Evolutionary conservation across 2,797 vertebrate species (phyloP), one percentile per base, ranked within the genome.

Genomic region (Girardinus metallicus): DNA sequence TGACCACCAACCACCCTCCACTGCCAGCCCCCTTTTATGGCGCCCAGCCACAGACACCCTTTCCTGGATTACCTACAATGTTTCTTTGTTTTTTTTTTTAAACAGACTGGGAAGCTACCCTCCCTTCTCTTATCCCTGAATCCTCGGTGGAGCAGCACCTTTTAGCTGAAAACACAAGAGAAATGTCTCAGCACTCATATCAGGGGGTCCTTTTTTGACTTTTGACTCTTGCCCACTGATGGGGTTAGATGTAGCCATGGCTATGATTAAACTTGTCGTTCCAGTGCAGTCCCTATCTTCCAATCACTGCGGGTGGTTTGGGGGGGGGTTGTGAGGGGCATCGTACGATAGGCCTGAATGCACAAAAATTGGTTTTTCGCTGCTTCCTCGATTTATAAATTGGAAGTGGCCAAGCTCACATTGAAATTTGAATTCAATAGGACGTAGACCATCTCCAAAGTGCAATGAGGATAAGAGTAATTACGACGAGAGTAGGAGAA

Each of bases 251-350:
- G 85, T 89, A 82, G 74, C 88, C 47, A 72, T 66, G 80, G 93
- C 91, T 91, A 90, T 93, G 92, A 94, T 93, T 92, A 93, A 92
- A 93, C 90, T 93, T 91, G 91, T 93, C 91, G 60, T 91, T 90
- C 87, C 90, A 80, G 83, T 68, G 87, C 86, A 87, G 66, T 86
- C 89, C 85, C 88, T 86, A 91, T 92, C 89, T 87, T 86, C 89
- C 88, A 88, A 91, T 91, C 91, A 86, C 9, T 18, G 81, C 73
- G 55, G 34, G 82, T 71, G 57, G 12, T 8, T 49, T 18, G 1
- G 82, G 60, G 15, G 3, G 21, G 23, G 53, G n/a, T n/a, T 4
- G 53, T 8, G 18, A 87, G 88, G 89, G 82, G 62, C 88, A 89
- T 92, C 88, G 88, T 87, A 86, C 87, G 90, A 89, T 88, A 91